Evolutionary conservation across 2,888 invertebrate genomes (phyloP), one percentile per base, ranked within the genome.

Genomic region (Caenorhabditis zanzibari): DNA sequence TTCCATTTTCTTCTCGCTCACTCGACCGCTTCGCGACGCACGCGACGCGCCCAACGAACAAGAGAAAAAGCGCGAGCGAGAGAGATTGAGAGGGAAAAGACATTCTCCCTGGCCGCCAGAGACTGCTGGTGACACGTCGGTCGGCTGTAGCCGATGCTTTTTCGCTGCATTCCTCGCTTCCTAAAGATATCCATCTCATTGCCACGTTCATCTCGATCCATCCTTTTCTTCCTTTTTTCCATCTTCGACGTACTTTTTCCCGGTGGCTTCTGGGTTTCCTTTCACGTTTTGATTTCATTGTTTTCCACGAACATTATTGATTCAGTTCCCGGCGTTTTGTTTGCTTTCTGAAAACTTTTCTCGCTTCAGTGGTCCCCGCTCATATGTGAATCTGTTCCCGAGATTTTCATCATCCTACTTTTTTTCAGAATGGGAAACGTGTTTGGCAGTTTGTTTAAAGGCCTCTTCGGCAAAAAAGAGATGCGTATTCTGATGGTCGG

Each of bases 381-480:
- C 22, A 6, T 16, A 35, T 44, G 44, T 44, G 16, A 4, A 9
- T 24, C n/a, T 44, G 41, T 24, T 38, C 12, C 10, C 28, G 10
- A 22, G 7, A 16, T n/a, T 2, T 10, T 22, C 7, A 52, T 52
- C 22, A 22, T 32, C 12, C 7, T 22, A 6, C 22, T 9, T 22
- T 52, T 56, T 63, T 72, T 59, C 68, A 83, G 77, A 52, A 89
- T 89, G 89, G 89, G 89, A 73, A 89, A 89, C 88, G 88, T 89
- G 56, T 89, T 89, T 81, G 88, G 89, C 54, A 89, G 87, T 74
- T 94, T 99, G 94, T 98, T 99, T 95, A 97, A 97, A 95, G 96
- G 97, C 95, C 96, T 99, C 92, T 98, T 99, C 94, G 98, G 99
- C 95, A 99, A 98, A 95, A 98, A 98, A 94, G 98, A 99, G 95